Evolutionary conservation across 2,888 invertebrate species (phyloP).

Genomic region (Euplexia lucipara): DNA sequence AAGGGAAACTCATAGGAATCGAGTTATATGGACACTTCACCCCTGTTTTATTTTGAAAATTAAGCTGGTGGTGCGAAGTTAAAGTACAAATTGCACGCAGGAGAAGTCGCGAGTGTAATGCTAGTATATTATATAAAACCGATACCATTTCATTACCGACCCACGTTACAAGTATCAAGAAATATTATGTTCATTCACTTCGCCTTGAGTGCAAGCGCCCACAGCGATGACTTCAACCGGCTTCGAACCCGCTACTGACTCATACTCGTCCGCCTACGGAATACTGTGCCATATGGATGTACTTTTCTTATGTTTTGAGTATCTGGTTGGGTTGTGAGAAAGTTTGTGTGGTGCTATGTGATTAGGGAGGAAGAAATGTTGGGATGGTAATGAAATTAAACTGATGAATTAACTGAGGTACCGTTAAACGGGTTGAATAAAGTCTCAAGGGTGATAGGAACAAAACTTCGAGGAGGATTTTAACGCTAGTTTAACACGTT

Average conservation of each 20-base stretch:
- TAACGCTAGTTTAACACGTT: too few relatives aligned
- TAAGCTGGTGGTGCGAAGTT: too few relatives aligned
- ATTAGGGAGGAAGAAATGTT: background rate
- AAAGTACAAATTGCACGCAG: too few relatives aligned
- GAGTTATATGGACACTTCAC: too few relatives aligned
- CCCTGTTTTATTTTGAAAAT: too few relatives aligned
- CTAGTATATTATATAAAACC: conserved; percentile 7
- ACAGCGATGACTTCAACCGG: conserved; percentile 69
- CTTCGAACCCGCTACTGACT: conserved; percentile 69
- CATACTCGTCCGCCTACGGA: conserved; percentile 70
- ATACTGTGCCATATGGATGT: conserved; percentile 53
- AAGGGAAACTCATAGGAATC: too few relatives aligned
- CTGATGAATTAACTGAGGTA: too few relatives aligned
- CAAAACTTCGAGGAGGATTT: too few relatives aligned
- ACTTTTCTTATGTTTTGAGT: conserved; percentile 26
- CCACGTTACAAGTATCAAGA: conserved; percentile 54
- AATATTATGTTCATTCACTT: conserved; percentile 58
- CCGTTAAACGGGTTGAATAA: too few relatives aligned
- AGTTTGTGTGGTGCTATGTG: background rate
- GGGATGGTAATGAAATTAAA: background rate
- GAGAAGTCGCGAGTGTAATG: too few relatives aligned
- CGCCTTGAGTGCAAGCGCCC: conserved; percentile 66
- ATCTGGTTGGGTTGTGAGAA: background rate
- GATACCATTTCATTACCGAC: conserved; percentile 23
- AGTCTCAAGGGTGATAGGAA: too few relatives aligned